Conservation (phyloP, 1,140 invertebrate species). For the Bombus ignitus region DNA sequence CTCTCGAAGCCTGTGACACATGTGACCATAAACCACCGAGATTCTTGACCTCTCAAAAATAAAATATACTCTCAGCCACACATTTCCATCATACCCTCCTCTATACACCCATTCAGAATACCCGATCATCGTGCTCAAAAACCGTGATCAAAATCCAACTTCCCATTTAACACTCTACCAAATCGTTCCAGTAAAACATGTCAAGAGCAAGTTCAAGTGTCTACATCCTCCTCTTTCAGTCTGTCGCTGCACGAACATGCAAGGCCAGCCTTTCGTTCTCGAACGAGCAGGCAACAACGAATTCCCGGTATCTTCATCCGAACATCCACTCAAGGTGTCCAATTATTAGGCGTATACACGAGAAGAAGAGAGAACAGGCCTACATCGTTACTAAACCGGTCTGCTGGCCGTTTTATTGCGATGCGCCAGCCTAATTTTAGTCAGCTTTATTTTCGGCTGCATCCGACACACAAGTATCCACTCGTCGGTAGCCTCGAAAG, state of each 20-base stretch:
- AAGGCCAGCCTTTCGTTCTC: neutral
- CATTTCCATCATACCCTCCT: no score
- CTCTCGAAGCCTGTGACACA: constrained; percentile 2
- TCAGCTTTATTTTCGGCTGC: constrained; percentile 66
- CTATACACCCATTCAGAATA: neutral
- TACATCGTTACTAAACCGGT: constrained; percentile 53
- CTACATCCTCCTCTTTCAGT: neutral
- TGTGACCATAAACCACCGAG: constrained; percentile 24
- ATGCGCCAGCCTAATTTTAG: constrained; percentile 69
- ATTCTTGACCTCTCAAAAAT: constrained; percentile 19
- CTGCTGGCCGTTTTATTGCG: constrained; percentile 62
- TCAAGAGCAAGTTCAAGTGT: constrained; percentile 19
- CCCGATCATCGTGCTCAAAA: constrained; percentile 5
- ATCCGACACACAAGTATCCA: constrained; percentile 65
- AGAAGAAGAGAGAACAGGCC: constrained; percentile 3
- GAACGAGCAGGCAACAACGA: neutral
- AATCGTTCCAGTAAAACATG: neutral
- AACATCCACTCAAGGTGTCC: constrained; percentile 47
- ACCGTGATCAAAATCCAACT: neutral
- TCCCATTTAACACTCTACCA: constrained; percentile 12
- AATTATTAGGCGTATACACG: constrained; percentile 57
- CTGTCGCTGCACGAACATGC: neutral
- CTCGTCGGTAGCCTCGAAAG: constrained; percentile 19
- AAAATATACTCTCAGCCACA: neutral
- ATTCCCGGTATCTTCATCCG: constrained; percentile 38